Conservation (phyloP, 2,797 vertebrate species). For the Rhincodon typus region DNA sequence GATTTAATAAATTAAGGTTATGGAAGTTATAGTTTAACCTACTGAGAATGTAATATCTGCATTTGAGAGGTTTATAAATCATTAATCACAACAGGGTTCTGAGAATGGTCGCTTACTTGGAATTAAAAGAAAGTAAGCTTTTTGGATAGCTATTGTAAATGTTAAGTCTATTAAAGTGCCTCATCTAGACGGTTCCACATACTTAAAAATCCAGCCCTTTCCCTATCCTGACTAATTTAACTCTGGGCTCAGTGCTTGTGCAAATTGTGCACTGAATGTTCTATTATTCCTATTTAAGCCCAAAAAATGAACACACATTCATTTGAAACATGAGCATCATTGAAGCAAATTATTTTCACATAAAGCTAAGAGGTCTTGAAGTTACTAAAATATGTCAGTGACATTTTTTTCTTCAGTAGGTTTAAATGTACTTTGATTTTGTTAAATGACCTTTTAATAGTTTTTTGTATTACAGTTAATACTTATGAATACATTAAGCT, state of each 20-base stretch:
- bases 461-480: background rate
- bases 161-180: background rate
- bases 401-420: background rate
- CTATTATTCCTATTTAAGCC: background rate
- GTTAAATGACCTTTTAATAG: background rate
- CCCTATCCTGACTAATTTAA: background rate
- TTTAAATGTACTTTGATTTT: background rate
- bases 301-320: background rate
- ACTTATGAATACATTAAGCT: background rate
- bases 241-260: background rate
- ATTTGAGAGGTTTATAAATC: background rate
- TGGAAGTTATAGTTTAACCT: background rate
- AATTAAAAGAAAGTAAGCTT: background rate
- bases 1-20: background rate
- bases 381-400: background rate
- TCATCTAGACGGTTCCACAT: background rate
- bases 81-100: background rate
- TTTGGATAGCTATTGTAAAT: background rate
- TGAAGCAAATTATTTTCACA: background rate
- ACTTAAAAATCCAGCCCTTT: background rate
- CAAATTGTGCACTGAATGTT: background rate
- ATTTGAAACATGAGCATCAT: background rate
- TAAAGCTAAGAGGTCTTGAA: background rate
- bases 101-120: background rate
- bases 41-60: background rate